A percentile compares a stretch with the other conserved stretches of the same genome.
Evolutionary conservation across 2,888 invertebrate genomes (phyloP).

Genomic region (Lasius platythorax): DNA sequence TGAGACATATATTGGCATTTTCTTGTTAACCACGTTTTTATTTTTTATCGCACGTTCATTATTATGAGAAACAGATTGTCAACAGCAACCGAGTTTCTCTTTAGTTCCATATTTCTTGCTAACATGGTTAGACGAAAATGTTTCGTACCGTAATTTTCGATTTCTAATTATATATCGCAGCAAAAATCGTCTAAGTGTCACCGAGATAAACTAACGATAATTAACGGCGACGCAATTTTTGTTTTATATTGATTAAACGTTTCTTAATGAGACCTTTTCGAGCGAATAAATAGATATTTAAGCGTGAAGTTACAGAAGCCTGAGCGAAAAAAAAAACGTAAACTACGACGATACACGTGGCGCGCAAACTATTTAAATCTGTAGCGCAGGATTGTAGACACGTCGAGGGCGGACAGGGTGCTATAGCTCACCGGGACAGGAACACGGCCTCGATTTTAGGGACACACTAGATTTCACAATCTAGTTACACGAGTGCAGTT

Average conservation of each 20-base stretch:
- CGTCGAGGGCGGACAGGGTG: slow-evolving; percentile 71
- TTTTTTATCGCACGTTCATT: neutral
- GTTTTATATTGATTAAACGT: slow-evolving; percentile 53
- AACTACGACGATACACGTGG: slow-evolving; percentile 51
- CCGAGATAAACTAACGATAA: slow-evolving; percentile 6
- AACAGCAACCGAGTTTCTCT: neutral
- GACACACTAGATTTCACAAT: slow-evolving; percentile 76
- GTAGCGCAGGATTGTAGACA: slow-evolving; percentile 72
- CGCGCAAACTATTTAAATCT: slow-evolving; percentile 75
- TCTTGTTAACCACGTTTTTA: neutral
- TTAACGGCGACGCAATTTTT: neutral
- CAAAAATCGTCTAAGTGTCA: neutral
- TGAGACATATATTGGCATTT: slow-evolving; percentile 54
- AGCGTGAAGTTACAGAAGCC: slow-evolving; percentile 68
- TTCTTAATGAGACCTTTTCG: slow-evolving; percentile 37
- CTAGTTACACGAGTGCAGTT: slow-evolving; percentile 77
- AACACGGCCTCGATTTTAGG: slow-evolving; percentile 78
- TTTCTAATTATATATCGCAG: neutral
- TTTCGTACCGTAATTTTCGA: neutral
- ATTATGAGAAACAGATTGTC: neutral
- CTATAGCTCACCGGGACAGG: slow-evolving; percentile 76
- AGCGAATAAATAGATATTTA: slow-evolving; percentile 58
- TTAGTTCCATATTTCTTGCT: neutral
- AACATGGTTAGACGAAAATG: neutral
- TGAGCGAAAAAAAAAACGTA: slow-evolving; percentile 38